Evolutionary conservation across 53 echinoderm and acorn worm genomes (phyloP), one percentile per base, ranked within the genome.

Genomic region (Echinometra lucunter): DNA sequence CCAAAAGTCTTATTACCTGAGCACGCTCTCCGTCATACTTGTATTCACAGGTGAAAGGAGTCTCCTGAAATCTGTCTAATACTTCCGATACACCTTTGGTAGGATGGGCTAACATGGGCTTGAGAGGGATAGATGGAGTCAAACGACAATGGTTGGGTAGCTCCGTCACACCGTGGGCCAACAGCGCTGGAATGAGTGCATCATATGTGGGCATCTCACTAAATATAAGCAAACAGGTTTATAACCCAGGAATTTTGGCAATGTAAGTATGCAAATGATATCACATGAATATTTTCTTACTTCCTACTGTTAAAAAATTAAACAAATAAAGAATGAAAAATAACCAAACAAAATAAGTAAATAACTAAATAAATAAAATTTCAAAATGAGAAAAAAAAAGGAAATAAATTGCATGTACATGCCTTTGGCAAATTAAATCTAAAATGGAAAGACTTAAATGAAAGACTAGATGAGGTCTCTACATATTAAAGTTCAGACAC

Each of bases 21-120:
- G 98, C 98, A 57, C 98, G 89, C 58, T 98, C 98, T 37, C 98
- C 98, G 69, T 98, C 98, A 74, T 98, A 98, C 95, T 98, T 98
- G 91, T 97, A 98, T 75, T 98, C 98, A 89, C 98, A 98, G 10
- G 97, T 97, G 70, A 98, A 98, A 38, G 97, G 96, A 94, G 96
- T 97, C 49, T 98, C 96, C 72, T 98, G 97, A 85, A 98, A 98
- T 30, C 98, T 74, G 82, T 97, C 95, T 0, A 98, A 95, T 12
- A 98, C 98, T 88, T 98, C 98, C 13, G 96, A 96, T 30, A 98
- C 97, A n/a, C 98, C 98, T 91, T 98, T 98, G 91, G 98, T 98
- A 81, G 98, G 98, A 66, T 98, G 97, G 42, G 98, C 98, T 95
- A 98, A 94, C 98, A 98, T 98, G 75, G 98, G 98, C 45, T 98